phyloP scores from a whole-genome alignment of 2,888 invertebrate species.

The Epistrophe grossulariae region DNA sequence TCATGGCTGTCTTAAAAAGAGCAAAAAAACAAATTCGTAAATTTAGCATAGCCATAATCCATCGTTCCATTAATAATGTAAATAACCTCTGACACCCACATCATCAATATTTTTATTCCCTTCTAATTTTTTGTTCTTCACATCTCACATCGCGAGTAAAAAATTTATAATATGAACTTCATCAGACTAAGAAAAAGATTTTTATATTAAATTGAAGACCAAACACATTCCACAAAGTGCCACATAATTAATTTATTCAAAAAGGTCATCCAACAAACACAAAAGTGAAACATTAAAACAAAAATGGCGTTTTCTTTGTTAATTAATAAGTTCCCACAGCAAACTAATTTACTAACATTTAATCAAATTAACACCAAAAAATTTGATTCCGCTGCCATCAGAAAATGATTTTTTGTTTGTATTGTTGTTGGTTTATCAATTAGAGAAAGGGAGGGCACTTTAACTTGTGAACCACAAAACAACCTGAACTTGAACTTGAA shows the following conservation, averaged over 20 bases:
- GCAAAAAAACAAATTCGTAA: conserved; percentile 21
- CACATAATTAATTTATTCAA: conserved; percentile 13
- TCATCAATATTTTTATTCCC: conserved; percentile 23
- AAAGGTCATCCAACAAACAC: conserved; percentile 19
- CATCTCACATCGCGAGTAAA: neutral
- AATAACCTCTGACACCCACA: conserved; percentile 51
- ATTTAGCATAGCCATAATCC: conserved; percentile 35
- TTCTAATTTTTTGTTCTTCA: conserved; percentile 45
- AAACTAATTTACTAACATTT: neutral
- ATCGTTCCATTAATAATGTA: conserved; percentile 44
- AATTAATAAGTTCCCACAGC: conserved; percentile 7
- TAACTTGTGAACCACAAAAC: neutral
- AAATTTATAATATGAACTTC: neutral
- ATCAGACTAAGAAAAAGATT: neutral
- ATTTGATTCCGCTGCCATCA: neutral
- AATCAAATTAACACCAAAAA: conserved; percentile 29
- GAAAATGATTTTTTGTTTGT: conserved; percentile 5
- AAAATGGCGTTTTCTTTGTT: neutral
- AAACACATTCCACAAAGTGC: conserved; percentile 6
- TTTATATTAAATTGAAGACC: neutral
- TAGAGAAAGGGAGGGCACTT: conserved; percentile 36
- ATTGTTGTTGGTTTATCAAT: conserved; percentile 40
- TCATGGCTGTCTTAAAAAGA: conserved; percentile 22
- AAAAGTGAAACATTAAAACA: conserved; percentile 11
- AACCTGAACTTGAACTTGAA: conserved; percentile 66